Percentiles rank a stretch among this genome's conserved stretches.
Conservation (phyloP, 2,888 invertebrate genomes). For the Panopea generosa region DNA sequence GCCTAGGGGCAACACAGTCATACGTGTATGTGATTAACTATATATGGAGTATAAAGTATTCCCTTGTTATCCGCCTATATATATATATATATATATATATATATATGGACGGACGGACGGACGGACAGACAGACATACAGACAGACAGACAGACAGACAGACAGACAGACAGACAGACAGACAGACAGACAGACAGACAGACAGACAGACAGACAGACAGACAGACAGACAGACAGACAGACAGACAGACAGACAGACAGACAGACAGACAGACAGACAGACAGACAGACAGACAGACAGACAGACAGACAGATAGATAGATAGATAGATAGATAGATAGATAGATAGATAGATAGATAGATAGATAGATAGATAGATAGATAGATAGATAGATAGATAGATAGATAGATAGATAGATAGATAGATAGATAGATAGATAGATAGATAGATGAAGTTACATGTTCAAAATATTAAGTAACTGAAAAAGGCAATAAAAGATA, state of each 20-base stretch:
- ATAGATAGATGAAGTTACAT: too few species aligned
- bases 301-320: too few species aligned
- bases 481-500: too few species aligned
- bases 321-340: too few species aligned
- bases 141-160: neutral
- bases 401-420: too few species aligned
- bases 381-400: neutral
- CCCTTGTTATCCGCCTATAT: too few species aligned
- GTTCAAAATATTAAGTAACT: too few species aligned
- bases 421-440: neutral
- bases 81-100: conserved; percentile 3
- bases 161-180: neutral
- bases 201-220: neutral
- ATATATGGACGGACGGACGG: too few species aligned
- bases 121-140: too few species aligned
- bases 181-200: conserved; percentile 14
- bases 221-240: neutral
- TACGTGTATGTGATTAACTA: too few species aligned
- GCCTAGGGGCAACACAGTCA: too few species aligned
- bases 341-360: neutral
- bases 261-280: neutral
- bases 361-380: neutral
- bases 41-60: too few species aligned
- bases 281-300: neutral
- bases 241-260: neutral